Percentiles rank a stretch among this genome's conserved stretches.
These are phyloP conservation scores for Dysmachus trigonus DNA, from an alignment of 2,888 invertebrate genomes.

Conservation along the genomic window DNA sequence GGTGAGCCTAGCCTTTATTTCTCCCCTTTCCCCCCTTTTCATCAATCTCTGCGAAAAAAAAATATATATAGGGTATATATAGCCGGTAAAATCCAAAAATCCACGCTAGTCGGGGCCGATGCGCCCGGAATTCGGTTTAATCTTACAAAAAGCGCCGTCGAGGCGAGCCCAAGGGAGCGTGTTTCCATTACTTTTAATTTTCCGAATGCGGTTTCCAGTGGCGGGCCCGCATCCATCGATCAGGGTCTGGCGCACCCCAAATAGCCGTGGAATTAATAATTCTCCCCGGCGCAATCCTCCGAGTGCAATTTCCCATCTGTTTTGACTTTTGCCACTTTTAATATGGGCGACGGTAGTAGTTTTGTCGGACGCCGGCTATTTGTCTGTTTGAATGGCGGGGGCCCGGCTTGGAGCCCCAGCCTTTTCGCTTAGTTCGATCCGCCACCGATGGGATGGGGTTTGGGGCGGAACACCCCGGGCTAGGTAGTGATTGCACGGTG, in stretches of 20 bases:
- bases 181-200: slow-evolving; percentile 22
- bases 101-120: not conserved
- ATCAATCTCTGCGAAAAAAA: not conserved
- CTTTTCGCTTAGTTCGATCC: not conserved
- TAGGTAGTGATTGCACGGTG: not conserved
- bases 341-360: not conserved
- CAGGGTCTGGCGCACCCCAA: slow-evolving; percentile 13
- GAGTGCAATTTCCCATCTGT: slow-evolving; percentile 20
- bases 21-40: too few relatives aligned
- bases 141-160: slow-evolving; percentile 1
- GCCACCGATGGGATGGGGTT: not conserved
- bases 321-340: slow-evolving; percentile 27
- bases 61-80: not conserved
- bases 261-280: slow-evolving; percentile 12
- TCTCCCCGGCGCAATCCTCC: slow-evolving; percentile 6
- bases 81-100: not conserved
- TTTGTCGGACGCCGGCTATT: slow-evolving; percentile 12
- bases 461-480: not conserved
- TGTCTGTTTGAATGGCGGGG: not conserved
- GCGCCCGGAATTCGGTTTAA: not conserved
- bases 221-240: slow-evolving; percentile 17
- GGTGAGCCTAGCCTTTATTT: too few relatives aligned
- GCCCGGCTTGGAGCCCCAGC: not conserved
- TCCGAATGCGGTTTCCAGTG: slow-evolving; percentile 11
- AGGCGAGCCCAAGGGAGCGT: slow-evolving; percentile 19